Conservation (phyloP, 2,888 invertebrate genomes). For the Leptinotarsa peninsularis region DNA sequence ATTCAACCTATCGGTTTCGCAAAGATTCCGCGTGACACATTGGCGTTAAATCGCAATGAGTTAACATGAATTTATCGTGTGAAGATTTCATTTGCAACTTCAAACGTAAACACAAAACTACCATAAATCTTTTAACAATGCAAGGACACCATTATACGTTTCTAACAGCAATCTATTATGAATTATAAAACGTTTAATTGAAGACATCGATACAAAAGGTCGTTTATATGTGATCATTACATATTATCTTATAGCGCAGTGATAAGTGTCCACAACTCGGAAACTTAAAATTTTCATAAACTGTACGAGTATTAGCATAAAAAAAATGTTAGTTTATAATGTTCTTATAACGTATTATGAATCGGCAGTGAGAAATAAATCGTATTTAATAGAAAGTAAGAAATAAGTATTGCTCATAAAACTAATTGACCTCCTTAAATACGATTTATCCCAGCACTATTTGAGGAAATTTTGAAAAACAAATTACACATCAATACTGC, state of each 20-base stretch:
- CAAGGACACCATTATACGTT: conserved; percentile 49
- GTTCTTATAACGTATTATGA: too few species aligned
- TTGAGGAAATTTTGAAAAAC: too few species aligned
- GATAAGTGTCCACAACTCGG: not conserved
- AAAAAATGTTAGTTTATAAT: too few species aligned
- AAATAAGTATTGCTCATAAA: too few species aligned
- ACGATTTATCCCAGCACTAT: too few species aligned
- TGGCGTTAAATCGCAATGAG: conserved; percentile 17
- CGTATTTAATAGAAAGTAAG: too few species aligned
- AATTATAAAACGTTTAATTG: conserved; percentile 43
- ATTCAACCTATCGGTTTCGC: not conserved
- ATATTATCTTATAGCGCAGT: conserved; percentile 10
- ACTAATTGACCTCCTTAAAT: too few species aligned
- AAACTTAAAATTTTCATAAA: not conserved
- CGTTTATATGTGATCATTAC: conserved; percentile 36
- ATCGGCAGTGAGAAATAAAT: too few species aligned
- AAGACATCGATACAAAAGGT: conserved; percentile 42
- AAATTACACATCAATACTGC: too few species aligned
- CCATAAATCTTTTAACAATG: conserved; percentile 52
- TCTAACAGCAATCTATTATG: conserved; percentile 43
- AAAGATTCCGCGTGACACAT: conserved; percentile 5
- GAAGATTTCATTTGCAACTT: conserved; percentile 32
- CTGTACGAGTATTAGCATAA: not conserved
- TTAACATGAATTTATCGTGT: conserved; percentile 27
- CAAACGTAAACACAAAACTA: conserved; percentile 26